These are phyloP conservation scores for Drosophila bipectinata DNA, from an alignment of 1,140 invertebrate genomes.

Conservation along the genomic window DNA sequence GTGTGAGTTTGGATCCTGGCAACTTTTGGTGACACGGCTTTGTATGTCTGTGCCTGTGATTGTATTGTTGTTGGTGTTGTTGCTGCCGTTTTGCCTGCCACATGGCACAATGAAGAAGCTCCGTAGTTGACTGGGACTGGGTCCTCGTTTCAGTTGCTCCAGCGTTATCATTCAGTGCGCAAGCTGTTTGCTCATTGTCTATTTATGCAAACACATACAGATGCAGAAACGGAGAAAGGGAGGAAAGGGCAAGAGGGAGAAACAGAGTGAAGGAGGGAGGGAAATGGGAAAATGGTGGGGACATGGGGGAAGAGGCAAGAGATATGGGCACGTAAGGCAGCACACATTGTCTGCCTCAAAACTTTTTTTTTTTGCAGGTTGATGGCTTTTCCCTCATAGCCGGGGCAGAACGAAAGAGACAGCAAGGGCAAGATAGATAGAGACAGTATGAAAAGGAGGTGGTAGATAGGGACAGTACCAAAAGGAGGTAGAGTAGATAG, in stretches of 20 bases:
- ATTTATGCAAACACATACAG: slow-evolving; percentile 76
- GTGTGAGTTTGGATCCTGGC: slow-evolving; percentile 22
- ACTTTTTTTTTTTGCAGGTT: slow-evolving; percentile 32
- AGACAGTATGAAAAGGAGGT: neutral
- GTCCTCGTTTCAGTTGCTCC: slow-evolving; percentile 63
- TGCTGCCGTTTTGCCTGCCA: slow-evolving; percentile 53
- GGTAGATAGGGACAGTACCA: slow-evolving; percentile 14
- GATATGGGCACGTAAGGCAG: slow-evolving; percentile 49
- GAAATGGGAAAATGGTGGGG: neutral
- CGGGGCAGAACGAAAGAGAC: neutral
- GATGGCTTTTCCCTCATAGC: slow-evolving; percentile 19
- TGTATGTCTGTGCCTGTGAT: slow-evolving; percentile 12
- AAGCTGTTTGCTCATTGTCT: slow-evolving; percentile 82
- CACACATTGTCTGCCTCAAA: slow-evolving; percentile 50
- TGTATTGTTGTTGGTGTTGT: slow-evolving; percentile 41
- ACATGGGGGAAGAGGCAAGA: slow-evolving; percentile 1
- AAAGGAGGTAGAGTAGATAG: slow-evolving; percentile 17
- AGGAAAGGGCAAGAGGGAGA: neutral
- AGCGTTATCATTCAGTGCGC: slow-evolving; percentile 78
- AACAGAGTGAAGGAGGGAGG: neutral
- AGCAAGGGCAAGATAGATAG: slow-evolving; percentile 13
- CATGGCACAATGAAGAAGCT: slow-evolving; percentile 53
- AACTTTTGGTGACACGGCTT: slow-evolving; percentile 68
- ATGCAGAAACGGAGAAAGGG: slow-evolving; percentile 21
- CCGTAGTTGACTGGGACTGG: slow-evolving; percentile 46